Percentiles rank a stretch among this genome's conserved stretches.
Conservation (phyloP, 2,888 invertebrate species). For the Calameuta pallipes region DNA sequence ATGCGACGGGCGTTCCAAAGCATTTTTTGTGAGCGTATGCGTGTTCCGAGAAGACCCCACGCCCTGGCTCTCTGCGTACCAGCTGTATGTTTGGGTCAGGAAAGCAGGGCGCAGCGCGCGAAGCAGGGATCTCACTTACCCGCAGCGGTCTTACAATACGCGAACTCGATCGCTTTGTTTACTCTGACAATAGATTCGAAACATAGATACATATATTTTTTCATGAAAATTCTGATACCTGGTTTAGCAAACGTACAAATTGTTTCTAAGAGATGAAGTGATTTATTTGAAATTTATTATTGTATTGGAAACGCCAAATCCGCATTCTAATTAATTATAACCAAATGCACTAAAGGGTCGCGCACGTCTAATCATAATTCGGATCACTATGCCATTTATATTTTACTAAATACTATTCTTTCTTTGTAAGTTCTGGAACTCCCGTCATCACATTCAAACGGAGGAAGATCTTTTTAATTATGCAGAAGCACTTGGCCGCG, state of each 20-base stretch:
- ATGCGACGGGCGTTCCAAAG: slow-evolving; percentile 17
- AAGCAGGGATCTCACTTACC: slow-evolving; percentile 7
- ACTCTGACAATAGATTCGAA: slow-evolving; percentile 12
- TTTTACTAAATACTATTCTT: too few species aligned
- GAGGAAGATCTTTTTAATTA: too few species aligned
- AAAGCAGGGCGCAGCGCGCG: not conserved
- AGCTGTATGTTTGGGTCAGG: slow-evolving; percentile 6
- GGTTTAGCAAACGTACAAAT: slow-evolving; percentile 13
- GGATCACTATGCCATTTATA: too few species aligned
- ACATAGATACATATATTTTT: slow-evolving; percentile 9
- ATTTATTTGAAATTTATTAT: not conserved
- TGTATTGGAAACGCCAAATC: too few species aligned
- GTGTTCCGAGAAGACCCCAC: slow-evolving; percentile 16
- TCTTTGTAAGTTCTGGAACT: too few species aligned
- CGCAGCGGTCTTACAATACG: slow-evolving; percentile 11
- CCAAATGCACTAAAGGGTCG: too few species aligned
- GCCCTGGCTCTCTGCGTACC: slow-evolving; percentile 14
- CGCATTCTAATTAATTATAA: too few species aligned
- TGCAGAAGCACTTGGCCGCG: too few species aligned
- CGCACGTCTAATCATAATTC: too few species aligned
- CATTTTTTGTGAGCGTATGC: slow-evolving; percentile 19
- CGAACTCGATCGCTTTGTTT: slow-evolving; percentile 9
- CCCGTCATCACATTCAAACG: too few species aligned
- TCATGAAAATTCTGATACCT: slow-evolving; percentile 15
- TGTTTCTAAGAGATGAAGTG: slow-evolving; percentile 9